A percentile compares a stretch with the other conserved stretches of the same genome.
Evolutionary conservation across 1,140 invertebrate genomes (phyloP).

Genomic region (Centruroides vittatus): DNA sequence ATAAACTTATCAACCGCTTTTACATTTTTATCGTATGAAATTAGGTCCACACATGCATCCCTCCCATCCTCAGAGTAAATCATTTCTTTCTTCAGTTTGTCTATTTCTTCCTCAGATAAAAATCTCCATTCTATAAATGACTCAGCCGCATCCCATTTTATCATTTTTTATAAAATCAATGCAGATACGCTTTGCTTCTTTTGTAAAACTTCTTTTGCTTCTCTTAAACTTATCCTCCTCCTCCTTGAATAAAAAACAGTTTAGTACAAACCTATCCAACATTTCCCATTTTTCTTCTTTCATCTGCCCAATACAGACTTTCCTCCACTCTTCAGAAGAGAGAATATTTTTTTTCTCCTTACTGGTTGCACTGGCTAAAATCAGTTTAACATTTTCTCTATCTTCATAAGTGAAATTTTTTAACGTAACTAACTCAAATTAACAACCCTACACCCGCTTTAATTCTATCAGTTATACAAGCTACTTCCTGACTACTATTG

Average conservation of each 20-base stretch:
- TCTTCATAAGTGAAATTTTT: constrained; percentile 7
- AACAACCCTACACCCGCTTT: neutral
- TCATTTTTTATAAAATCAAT: constrained; percentile 7
- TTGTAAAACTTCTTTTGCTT: neutral
- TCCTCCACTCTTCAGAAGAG: constrained; percentile 2
- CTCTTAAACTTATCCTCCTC: neutral
- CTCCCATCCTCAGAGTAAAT: constrained; percentile 1
- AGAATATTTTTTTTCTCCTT: constrained; percentile 1
- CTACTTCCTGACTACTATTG: neutral
- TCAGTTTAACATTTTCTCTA: neutral
- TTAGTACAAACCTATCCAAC: constrained; percentile 2
- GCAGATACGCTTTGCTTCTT: neutral
- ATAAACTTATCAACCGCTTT: constrained; percentile 4
- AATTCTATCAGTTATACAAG: neutral
- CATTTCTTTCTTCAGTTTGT: constrained; percentile 1
- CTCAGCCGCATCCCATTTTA: constrained; percentile 3
- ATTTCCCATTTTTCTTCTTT: constrained; percentile 6
- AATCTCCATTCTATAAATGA: constrained; percentile 3
- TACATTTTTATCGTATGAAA: neutral
- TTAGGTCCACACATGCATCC: neutral
- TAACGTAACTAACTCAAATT: neutral
- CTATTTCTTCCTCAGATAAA: constrained; percentile 7
- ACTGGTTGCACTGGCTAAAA: constrained; percentile 1
- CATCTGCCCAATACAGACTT: constrained; percentile 1
- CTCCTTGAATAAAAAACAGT: constrained; percentile 3